Base-by-base conservation (phyloP, 2,797 vertebrate species). In the Lerista edwardsae region DNA sequence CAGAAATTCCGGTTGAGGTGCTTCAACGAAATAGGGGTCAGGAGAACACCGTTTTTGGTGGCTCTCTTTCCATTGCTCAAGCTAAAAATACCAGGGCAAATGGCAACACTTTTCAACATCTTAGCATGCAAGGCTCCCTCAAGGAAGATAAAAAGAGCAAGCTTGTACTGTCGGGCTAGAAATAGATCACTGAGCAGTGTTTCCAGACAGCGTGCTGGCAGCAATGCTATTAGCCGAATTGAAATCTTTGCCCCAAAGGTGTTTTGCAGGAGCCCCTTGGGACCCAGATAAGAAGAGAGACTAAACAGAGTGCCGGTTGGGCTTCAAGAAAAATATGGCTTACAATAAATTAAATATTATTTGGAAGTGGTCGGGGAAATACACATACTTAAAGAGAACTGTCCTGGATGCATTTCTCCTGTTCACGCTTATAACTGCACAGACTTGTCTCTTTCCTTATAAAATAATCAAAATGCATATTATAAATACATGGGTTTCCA, bases 391-490 rank as follows among this genome's bases (percentile, higher is more conserved):
- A 93, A 89, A n/a, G n/a, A 91, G 91, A 91, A 89, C 87, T 93
- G 94, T 92, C 94, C 92, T 89, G 88, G 91, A 79, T 92, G 88
- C 90, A 84, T 89, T 87, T 88, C 96, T 92, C 88, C 90, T 88
- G 86, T 90, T 93, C 91, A 84, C 75, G 85, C 82, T 94, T 93
- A 84, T 91, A 92, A 93, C 91, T 94, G 79, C 82, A 86, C 92
- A 88, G 82, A 89, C 87, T 92, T 83, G 36, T 57, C 72, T 36
- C 71, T 79, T 92, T 90, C 91, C 87, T 94, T 94, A 90, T 91
- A 94, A 94, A 94, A 86, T 93, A 94, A 95, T 92, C 95, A 96
- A 96, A 96, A 96, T 96, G 96, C 96, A 96, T 96, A 96, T 96
- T 96, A 96, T 96, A 96, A 96, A 95, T 94, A 96, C 95, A 96